Conservation (phyloP, 2,113 vertebrate genomes). For the Podarcis cretensis region DNA sequence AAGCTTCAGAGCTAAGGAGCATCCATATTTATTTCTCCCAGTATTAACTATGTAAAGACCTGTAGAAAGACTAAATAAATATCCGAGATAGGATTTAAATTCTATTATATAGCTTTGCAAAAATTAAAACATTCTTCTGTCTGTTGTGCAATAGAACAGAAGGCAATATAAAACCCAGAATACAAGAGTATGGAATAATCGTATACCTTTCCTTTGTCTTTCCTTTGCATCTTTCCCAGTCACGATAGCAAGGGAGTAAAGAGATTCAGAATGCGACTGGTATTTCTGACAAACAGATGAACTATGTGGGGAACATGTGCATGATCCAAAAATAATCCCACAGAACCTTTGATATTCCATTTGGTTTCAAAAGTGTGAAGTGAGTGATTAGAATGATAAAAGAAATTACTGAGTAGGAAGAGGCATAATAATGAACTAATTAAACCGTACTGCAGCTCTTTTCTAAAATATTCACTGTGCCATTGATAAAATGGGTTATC, state of each 20-base stretch:
- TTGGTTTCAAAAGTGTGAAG: conserved; percentile 63
- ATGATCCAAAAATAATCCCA: conserved; percentile 65
- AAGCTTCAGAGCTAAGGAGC: conserved; percentile 72
- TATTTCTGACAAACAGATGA: conserved; percentile 74
- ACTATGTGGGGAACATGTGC: conserved; percentile 63
- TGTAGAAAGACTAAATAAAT: conserved; percentile 76
- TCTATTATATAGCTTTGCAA: conserved; percentile 57
- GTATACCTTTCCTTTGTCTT: conserved; percentile 11
- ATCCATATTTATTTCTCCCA: conserved; percentile 75
- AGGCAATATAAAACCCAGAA: conserved; percentile 8
- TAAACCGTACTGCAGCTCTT: conserved; percentile 70
- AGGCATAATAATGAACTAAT: conserved; percentile 73
- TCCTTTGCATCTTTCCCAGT: conserved; percentile 22
- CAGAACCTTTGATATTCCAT: conserved; percentile 67
- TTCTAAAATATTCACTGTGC: conserved; percentile 70
- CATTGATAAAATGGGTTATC: conserved; percentile 73
- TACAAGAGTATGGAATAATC: neutral
- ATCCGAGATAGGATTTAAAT: conserved; percentile 51
- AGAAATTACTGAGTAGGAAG: conserved; percentile 69
- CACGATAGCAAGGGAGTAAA: conserved; percentile 50
- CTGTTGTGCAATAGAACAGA: conserved; percentile 12
- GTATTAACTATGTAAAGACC: conserved; percentile 76
- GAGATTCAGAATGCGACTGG: conserved; percentile 50
- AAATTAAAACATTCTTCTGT: conserved; percentile 54
- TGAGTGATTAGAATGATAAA: conserved; percentile 73